phyloP scores from a whole-genome alignment of 2,888 invertebrate genomes.

The Himalopsyche kuldschensis region DNA sequence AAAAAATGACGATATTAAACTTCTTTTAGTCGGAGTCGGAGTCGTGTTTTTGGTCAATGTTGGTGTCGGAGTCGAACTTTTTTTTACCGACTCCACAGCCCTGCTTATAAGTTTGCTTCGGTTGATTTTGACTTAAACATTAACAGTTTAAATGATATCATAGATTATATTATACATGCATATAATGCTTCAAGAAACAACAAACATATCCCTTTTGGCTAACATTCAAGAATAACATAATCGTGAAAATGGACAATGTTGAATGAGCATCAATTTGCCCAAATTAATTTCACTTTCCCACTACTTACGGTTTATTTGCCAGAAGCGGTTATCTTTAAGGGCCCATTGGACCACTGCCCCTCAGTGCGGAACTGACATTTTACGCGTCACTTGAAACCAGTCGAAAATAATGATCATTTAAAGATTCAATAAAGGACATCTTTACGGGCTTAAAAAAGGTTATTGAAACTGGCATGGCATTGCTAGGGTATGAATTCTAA shows the following conservation, averaged over 20 bases:
- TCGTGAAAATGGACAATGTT: neutral
- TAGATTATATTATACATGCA: neutral
- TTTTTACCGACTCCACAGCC: too few species aligned
- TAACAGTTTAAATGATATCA: neutral
- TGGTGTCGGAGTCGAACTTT: too few species aligned
- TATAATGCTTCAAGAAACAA: neutral
- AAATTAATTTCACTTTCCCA: neutral
- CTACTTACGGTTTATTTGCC: neutral
- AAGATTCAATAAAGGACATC: too few species aligned
- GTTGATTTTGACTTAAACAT: neutral
- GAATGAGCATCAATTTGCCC: neutral
- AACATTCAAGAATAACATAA: neutral
- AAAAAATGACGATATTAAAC: too few species aligned
- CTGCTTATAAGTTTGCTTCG: neutral
- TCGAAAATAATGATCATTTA: neutral
- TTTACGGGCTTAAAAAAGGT: too few species aligned
- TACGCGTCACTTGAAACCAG: neutral
- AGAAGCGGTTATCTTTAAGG: neutral
- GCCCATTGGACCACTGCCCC: neutral
- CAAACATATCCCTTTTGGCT: neutral
- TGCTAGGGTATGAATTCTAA: too few species aligned
- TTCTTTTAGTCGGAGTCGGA: too few species aligned
- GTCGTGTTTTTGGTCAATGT: too few species aligned
- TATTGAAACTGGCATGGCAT: too few species aligned
- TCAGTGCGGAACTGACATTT: neutral